Conservation (phyloP, 2,797 vertebrate species). For the Takifugu rubripes region DNA sequence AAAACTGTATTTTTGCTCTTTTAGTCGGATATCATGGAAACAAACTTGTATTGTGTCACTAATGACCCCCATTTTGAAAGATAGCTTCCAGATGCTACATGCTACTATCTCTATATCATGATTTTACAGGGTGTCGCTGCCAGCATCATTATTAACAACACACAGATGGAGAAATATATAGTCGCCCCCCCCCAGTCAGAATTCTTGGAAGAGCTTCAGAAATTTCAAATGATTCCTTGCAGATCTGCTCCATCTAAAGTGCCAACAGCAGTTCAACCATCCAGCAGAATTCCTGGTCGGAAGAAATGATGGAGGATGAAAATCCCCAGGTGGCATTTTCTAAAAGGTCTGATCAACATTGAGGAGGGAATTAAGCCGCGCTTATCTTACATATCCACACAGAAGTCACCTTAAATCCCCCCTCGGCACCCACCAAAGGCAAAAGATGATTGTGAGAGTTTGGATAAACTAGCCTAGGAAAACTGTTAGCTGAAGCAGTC, state of each 20-base stretch:
- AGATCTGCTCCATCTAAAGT: not conserved
- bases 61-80: not conserved
- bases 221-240: slow-evolving; percentile 6
- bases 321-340: slow-evolving; percentile 7
- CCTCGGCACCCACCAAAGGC: slow-evolving; percentile 5
- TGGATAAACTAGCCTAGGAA: not conserved
- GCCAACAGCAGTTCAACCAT: not conserved
- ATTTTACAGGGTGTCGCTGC: slow-evolving; percentile 12
- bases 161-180: slow-evolving; percentile 18
- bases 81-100: slow-evolving; percentile 8
- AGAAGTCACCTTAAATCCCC: slow-evolving; percentile 24
- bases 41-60: slow-evolving; percentile 21
- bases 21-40: slow-evolving; percentile 35
- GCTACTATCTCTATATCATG: not conserved
- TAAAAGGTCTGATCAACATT: not conserved
- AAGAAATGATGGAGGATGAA: too few relatives aligned
- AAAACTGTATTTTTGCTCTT: slow-evolving; percentile 14
- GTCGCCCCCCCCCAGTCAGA: not conserved
- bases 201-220: slow-evolving; percentile 8
- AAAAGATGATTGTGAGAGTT: not conserved
- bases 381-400: not conserved
- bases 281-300: too few relatives aligned
- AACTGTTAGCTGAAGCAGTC: not conserved
- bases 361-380: too few relatives aligned
- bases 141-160: slow-evolving; percentile 11